Base-by-base conservation (phyloP, 2,888 invertebrate genomes). In the Fragum whitleyi region DNA sequence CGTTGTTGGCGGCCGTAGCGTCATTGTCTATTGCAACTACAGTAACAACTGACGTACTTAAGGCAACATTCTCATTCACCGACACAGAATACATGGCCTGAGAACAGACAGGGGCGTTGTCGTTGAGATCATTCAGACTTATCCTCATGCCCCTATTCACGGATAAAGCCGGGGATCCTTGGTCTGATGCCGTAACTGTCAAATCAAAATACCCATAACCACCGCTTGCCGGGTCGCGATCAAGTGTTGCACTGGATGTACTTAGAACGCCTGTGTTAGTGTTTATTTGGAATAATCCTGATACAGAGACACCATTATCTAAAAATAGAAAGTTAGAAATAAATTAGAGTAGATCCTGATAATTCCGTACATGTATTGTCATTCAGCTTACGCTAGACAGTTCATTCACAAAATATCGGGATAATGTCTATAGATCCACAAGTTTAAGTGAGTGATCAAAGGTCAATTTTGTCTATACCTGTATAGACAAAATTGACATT, bases 191-290 rank as follows among this genome's bases (percentile, higher is more conserved):
- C 51, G 85, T 78, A 0, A 92, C 85, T 0, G 84, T 85, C 7
- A 92, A 59, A 0, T 80, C 79, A 74, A 89, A 92, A 16, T 74
- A 70, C 1, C 81, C 57, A 28, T 81, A 83, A 1, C 83, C 77
- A 55, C 90, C 91, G 61, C 88, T 90, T 81, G 92, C 92, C n/a
- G 85, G 68, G 11, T 69, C 79, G 2, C 88, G 77, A 9, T 79
- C 74, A 0, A 82, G 81, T 6, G 81, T 79, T 16, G 91, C 74
- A 26, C 73, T 70, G 19, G 81, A 83, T 11, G 80, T 79, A 51
- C 5, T 77, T 9, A 79, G 65, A 7, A 71, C 67, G n/a, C 90
- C 91, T 1, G 86, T 83, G 21, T 78, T 79, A 1, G 77, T 59
- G 61, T 85, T 86, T n/a, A 91, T 82, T 19, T 83, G 79, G 69